Evolutionary conservation across 1,140 invertebrate genomes (phyloP), one percentile per base, ranked within the genome.

Genomic region (Ephestia elutella): DNA sequence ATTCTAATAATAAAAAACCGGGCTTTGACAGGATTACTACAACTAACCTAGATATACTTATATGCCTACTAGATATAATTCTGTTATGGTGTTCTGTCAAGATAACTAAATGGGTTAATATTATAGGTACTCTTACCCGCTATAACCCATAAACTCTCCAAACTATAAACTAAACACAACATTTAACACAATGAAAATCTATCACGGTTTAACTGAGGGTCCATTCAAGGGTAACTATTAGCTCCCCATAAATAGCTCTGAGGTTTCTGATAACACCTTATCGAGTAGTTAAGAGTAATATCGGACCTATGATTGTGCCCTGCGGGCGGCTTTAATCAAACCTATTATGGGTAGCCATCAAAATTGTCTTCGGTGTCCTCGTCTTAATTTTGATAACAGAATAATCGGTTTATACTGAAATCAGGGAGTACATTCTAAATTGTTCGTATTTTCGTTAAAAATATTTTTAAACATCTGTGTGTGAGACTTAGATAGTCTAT

Each of bases 231-330:
- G 76, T 73, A 71, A 75, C 78, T 77, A 84, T 84, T 76, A 82
- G 76, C 78, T 79, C 69, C 62, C 75, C 71, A 82, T 84, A 81
- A 84, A 84, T 84, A 75, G 76, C 68, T 70, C 70, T 63, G 67
- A 74, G 76, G 78, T 73, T 70, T 68, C 75, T 78, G 81, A 84
- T 84, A 84, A 75, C 76, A 75, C 77, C 68, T 82, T 84, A 82
- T 82, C 81, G 78, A 75, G 68, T 75, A 76, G 79, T 84, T 81
- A 81, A 76, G 73, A 15, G 58, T 53, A 60, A 60, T 60, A 60
- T 60, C 51, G 51, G 51, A 18, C 53, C 58, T 32, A 60, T 60
- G 58, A 62, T 62, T 53, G 58, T 19, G 58, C 62, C 62, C 57
- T 49, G 55, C 49, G 60, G 60, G 18, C 8, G 44, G 9, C 54